Conservation (phyloP, 53 echinoderm and acorn worm species). For the Hippasteria phrygiana region DNA sequence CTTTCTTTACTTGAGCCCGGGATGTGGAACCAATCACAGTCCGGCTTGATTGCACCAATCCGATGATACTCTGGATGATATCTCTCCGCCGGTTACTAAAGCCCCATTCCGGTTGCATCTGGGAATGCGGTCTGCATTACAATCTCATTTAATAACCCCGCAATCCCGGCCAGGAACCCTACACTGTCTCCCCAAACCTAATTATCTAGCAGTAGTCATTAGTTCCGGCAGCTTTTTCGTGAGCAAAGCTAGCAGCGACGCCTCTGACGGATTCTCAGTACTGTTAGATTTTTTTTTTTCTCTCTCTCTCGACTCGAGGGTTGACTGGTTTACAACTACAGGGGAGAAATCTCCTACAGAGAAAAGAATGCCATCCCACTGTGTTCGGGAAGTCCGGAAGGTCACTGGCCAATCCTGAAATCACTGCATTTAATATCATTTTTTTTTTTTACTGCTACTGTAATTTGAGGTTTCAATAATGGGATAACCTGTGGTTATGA, state of each 20-base stretch:
- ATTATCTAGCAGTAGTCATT: conserved; percentile 28
- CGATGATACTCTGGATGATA: conserved; percentile 1
- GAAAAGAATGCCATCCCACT: conserved; percentile 4
- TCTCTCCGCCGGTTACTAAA: background rate
- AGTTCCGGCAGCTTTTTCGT: conserved; percentile 43
- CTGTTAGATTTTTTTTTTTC: too few species aligned
- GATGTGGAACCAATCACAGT: conserved; percentile 37
- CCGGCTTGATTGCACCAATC: conserved; percentile 10
- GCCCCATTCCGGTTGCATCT: conserved; percentile 11
- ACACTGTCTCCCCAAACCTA: conserved; percentile 42
- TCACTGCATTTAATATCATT: conserved; percentile 10
- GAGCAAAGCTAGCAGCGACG: background rate
- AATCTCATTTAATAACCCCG: conserved; percentile 49
- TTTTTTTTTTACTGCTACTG: background rate
- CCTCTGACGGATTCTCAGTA: background rate
- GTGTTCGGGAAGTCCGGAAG: conserved; percentile 16
- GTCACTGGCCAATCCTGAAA: conserved; percentile 27
- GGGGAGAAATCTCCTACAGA: background rate
- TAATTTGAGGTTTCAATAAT: conserved; percentile 28
- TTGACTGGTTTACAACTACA: background rate
- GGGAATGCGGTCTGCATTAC: conserved; percentile 34
- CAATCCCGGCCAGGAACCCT: conserved; percentile 18
- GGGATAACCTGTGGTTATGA: conserved; percentile 7
- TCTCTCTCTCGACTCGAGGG: background rate
- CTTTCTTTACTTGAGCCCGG: background rate